Evolutionary conservation across 2,113 vertebrate species (phyloP).

Genomic region (Tetraodon nigroviridis): DNA sequence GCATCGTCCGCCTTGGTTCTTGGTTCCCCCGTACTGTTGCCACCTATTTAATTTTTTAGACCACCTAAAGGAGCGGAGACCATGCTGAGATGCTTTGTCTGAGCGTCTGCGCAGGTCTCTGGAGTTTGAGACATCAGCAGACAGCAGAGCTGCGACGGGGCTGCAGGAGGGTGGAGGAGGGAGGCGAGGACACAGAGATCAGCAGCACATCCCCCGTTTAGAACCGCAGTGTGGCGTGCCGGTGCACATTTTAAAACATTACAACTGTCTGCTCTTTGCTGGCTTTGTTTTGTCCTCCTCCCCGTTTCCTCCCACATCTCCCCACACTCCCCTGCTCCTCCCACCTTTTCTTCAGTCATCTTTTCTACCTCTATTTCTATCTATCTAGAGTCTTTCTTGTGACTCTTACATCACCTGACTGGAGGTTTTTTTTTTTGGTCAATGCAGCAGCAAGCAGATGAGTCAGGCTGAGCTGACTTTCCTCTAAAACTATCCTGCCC

Average conservation of each 20-base stretch:
- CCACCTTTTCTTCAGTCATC: constrained; percentile 32
- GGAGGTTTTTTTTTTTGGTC: constrained; percentile 62
- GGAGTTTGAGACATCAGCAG: constrained; percentile 36
- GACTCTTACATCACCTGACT: constrained; percentile 72
- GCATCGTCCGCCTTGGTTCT: constrained; percentile 24
- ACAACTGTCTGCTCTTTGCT: constrained; percentile 46
- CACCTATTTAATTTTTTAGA: constrained; percentile 22
- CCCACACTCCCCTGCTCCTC: not conserved
- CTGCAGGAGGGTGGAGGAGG: constrained; percentile 4
- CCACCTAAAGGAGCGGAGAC: constrained; percentile 38
- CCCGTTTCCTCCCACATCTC: not conserved
- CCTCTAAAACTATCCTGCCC: constrained; percentile 31
- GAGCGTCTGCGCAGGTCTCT: constrained; percentile 29
- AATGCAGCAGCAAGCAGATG: constrained; percentile 72
- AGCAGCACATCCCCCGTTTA: constrained; percentile 55
- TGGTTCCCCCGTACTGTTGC: constrained; percentile 8
- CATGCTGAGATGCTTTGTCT: constrained; percentile 37
- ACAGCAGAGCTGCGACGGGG: constrained; percentile 38
- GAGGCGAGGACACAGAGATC: constrained; percentile 43
- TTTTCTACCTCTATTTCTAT: constrained; percentile 27
- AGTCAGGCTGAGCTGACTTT: constrained; percentile 69
- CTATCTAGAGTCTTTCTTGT: constrained; percentile 26
- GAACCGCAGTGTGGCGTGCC: constrained; percentile 77
- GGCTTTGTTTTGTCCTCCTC: constrained; percentile 42
- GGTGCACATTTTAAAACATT: constrained; percentile 75